A percentile compares a stretch with the other conserved stretches of the same genome.
These are phyloP conservation scores for Drosophila pseudotalamancana DNA, from an alignment of 2,888 invertebrate genomes.

Conservation along the genomic window DNA sequence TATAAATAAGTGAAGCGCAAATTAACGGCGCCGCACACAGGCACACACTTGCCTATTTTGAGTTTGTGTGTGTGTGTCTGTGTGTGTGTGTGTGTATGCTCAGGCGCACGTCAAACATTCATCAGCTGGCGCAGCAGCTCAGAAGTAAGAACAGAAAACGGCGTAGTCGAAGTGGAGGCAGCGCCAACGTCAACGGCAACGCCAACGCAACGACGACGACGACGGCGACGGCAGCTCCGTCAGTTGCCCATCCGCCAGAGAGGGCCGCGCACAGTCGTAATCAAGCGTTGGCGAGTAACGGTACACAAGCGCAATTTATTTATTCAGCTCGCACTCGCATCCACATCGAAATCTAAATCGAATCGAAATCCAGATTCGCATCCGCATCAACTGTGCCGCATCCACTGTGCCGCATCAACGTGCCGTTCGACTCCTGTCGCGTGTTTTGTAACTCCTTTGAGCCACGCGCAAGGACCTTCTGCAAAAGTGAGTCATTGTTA, in stretches of 20 bases:
- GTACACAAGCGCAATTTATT: conserved; percentile 52
- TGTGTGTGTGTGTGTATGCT: conserved; percentile 1
- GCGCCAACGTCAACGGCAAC: conserved; percentile 18
- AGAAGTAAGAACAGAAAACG: conserved; percentile 46
- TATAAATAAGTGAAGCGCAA: conserved; percentile 58
- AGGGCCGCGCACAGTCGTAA: conserved; percentile 64
- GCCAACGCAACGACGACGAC: conserved; percentile 14
- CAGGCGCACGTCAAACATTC: conserved; percentile 51
- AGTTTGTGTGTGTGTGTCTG: neutral
- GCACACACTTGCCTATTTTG: neutral
- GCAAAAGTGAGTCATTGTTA: conserved; percentile 38
- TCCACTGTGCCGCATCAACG: conserved; percentile 7
- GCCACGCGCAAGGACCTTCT: conserved; percentile 2
- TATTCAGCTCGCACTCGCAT: conserved; percentile 11
- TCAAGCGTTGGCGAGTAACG: conserved; percentile 66
- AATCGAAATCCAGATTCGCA: no score
- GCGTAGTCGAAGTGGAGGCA: conserved; percentile 39
- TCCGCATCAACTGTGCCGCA: neutral
- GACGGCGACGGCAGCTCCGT: conserved; percentile 23
- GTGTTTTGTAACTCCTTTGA: conserved; percentile 7
- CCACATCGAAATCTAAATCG: no score
- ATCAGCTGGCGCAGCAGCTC: conserved; percentile 44
- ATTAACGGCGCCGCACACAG: conserved; percentile 54
- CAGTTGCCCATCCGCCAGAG: conserved; percentile 39
- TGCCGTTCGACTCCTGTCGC: conserved; percentile 2